Conservation (phyloP, 2,888 invertebrate genomes). For the Heteromyza rotundicornis region DNA sequence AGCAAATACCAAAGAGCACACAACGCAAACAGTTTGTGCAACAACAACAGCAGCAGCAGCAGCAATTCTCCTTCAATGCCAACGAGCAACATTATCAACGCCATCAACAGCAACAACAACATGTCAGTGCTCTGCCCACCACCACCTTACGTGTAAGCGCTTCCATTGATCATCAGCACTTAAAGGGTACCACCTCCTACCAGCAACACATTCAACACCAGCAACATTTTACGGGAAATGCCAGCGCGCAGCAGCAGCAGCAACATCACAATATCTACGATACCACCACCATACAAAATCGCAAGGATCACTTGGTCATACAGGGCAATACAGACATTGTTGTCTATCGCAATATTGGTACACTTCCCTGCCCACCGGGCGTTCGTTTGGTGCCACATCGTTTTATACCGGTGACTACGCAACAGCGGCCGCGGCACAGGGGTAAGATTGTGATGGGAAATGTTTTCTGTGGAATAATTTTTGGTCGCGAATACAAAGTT, state of each 20-base stretch:
- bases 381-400: conserved; percentile 54
- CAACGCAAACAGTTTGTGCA: conserved; percentile 23
- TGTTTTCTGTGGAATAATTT: too few relatives aligned
- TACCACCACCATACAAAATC: conserved; percentile 37
- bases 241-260: conserved; percentile 23
- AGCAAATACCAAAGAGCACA: conserved; percentile 17
- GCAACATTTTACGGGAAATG: conserved; percentile 28
- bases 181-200: conserved; percentile 36
- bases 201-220: conserved; percentile 34
- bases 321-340: conserved; percentile 59
- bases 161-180: conserved; percentile 33
- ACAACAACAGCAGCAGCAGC: conserved; percentile 34
- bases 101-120: conserved; percentile 38
- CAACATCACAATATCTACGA: conserved; percentile 38
- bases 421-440: conserved; percentile 51
- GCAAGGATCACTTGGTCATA: conserved; percentile 54
- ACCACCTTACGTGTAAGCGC: conserved; percentile 35
- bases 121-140: not conserved
- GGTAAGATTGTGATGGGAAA: conserved; percentile 45
- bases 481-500: too few relatives aligned
- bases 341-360: conserved; percentile 54
- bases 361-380: conserved; percentile 59
- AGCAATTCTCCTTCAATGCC: conserved; percentile 30
- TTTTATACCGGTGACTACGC: conserved; percentile 49
- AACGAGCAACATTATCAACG: conserved; percentile 27